Evolutionary conservation across 1,140 invertebrate genomes (phyloP), one percentile per base, ranked within the genome.

Genomic region (Cotesia typhae): DNA sequence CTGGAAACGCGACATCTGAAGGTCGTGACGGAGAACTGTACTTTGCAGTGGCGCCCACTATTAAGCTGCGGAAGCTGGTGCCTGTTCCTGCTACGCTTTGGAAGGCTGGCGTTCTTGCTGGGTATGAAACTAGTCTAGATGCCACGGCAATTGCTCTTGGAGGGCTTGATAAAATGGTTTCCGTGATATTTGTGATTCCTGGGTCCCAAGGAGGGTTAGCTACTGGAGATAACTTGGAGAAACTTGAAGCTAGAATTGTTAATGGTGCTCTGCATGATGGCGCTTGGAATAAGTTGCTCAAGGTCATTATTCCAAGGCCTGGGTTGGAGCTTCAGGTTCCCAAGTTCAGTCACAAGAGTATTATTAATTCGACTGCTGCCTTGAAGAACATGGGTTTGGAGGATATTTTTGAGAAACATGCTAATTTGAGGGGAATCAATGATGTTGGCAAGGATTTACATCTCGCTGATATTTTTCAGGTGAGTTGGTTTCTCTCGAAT

Each of bases 21-120:
- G 91, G 93, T 4, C 85, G 93, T 61, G 93, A 95, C 76, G 94
- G 93, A 1, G 94, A 95, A 83, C 90, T 95, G 87, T 94, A 94
- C 81, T 95, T 95, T 78, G 92, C 94, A 4, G 93, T 94, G 0
- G 90, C 92, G 17, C 93, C 93, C 0, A 92, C 92, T 0, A 90
- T 94, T 0, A 88, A 93, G 47, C 92, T 94, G 82, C 87, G 94
- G 14, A 90, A 94, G 61, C 83, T 96, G 1, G 90, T 96, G 1
- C 94, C 93, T 0, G 92, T 95, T 35, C 94, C 94, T 4, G 93
- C 94, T 0, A 93, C 92, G 0, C 91, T 95, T 0, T 94, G 92
- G 85, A 90, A 91, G 77, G 88, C 86, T 0, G 92, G 92, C 4
- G 94, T 95, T 66, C 81, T 94, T 4, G 94, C 94, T 12, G 94